Evolutionary conservation across 1,140 invertebrate genomes (phyloP), one percentile per base, ranked within the genome.

Genomic region (Dreissena polymorpha): DNA sequence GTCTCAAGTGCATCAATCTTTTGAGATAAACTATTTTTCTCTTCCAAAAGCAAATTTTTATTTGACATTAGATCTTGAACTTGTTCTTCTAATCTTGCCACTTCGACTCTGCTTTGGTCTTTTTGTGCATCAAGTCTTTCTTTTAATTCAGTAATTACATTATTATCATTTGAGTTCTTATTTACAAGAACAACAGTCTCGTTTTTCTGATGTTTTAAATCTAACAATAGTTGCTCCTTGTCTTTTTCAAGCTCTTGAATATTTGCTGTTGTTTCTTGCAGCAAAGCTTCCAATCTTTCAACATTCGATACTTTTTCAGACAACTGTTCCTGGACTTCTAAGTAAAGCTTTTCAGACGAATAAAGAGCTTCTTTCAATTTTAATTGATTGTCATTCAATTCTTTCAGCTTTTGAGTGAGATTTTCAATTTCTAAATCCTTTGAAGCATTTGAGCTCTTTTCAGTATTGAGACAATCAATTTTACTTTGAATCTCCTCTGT

Each of bases 101-200:
- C 49, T 12, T 80, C 68, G 0, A 23, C 67, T 68, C 21, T 50
- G 16, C 18, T 49, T n/a, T 80, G 51, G 14, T 65, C 25, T 57
- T 64, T 72, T 21, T 68, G 12, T 50, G 50, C 29, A 29, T 72
- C 49, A 21, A 80, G 8, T 23, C 64, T 55, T 21, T 80, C 27
- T 49, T 57, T 64, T 39, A 80, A 39, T 16, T 72, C n/a, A 60
- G 50, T 29, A n/a, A 80, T 80, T 10, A 64, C 25, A 64, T 16
- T 39, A 50, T 10, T 50, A 51, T 70, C 53, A 51, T 70, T 53
- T 29, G 53, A 23, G 10, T n/a, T 53, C n/a, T 71, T 83, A 51
- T 65, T 69, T 57, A 74, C 60, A 0, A 83, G n/a, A 53, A 16
- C 25, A 5, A 67, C 71, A 49, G 55, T 83, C 60, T 74, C 80